phyloP scores from a whole-genome alignment of 2,888 invertebrate species.

The Heliconius charithonia region DNA sequence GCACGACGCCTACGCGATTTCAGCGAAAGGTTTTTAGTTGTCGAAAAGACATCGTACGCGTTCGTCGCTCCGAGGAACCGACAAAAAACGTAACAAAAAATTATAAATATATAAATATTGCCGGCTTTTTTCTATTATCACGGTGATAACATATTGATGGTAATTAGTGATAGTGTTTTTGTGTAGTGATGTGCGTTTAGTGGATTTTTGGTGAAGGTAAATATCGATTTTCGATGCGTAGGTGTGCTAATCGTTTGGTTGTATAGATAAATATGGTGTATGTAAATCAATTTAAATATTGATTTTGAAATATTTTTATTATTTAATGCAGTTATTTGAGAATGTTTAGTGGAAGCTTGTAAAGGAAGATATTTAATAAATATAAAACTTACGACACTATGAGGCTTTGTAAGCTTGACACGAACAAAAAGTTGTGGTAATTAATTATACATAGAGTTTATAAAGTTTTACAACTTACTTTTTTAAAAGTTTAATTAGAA shows the following conservation, averaged over 20 bases:
- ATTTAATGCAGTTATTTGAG: not conserved
- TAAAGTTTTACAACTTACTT: not conserved
- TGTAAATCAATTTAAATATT: constrained; percentile 24
- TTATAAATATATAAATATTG: constrained; percentile 38
- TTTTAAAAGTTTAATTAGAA: not conserved
- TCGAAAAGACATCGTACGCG: constrained; percentile 69
- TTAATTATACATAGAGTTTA: not conserved
- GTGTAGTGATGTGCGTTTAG: constrained; percentile 61
- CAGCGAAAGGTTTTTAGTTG: constrained; percentile 78
- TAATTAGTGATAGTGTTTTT: constrained; percentile 54
- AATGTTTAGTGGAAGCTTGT: not conserved
- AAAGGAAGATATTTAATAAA: not conserved
- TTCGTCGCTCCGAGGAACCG: constrained; percentile 61
- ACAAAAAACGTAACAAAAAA: constrained; percentile 58
- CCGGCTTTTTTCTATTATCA: constrained; percentile 53
- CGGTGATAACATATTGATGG: constrained; percentile 54
- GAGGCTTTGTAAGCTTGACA: not conserved
- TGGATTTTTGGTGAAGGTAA: constrained; percentile 59
- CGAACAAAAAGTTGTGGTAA: not conserved
- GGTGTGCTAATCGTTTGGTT: not conserved
- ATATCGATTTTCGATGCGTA: constrained; percentile 49
- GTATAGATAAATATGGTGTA: constrained; percentile 16
- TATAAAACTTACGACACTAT: not conserved
- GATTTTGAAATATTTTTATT: not conserved
- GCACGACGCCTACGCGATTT: constrained; percentile 76